Percentiles rank a stretch among this genome's conserved stretches.
Conservation (phyloP, 2,113 vertebrate species). For the Psammodynastes pulverulentus region DNA sequence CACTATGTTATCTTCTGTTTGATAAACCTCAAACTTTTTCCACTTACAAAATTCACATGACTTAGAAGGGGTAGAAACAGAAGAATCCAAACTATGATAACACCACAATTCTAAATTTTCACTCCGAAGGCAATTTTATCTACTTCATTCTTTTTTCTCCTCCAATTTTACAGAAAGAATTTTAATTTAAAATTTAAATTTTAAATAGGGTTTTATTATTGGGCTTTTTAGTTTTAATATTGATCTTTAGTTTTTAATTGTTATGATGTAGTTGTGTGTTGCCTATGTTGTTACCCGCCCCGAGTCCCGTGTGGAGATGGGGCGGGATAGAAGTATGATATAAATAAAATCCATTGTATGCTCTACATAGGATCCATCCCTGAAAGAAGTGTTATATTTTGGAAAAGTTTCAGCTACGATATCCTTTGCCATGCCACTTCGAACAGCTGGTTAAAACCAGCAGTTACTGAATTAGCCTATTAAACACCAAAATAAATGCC, state of each 20-base stretch:
- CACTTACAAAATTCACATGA: slow-evolving; percentile 35
- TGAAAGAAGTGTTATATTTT: neutral
- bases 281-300: too few species aligned
- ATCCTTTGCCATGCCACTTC: neutral
- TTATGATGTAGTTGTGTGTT: too few species aligned
- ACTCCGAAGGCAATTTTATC: neutral
- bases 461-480: neutral
- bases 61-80: neutral
- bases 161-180: neutral
- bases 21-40: slow-evolving; percentile 38
- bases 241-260: too few species aligned
- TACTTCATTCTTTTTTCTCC: accelerated
- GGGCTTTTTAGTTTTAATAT: too few species aligned
- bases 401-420: neutral
- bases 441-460: neutral
- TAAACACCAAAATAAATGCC: neutral
- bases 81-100: slow-evolving; percentile 33
- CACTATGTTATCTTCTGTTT: slow-evolving; percentile 55
- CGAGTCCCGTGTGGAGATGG: too few species aligned
- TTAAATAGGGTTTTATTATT: too few species aligned
- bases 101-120: slow-evolving; percentile 34
- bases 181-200: too few species aligned
- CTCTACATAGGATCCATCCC: neutral
- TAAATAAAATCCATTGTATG: neutral
- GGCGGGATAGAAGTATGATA: too few species aligned